phyloP scores from a whole-genome alignment of 2,888 invertebrate species.

The Baccha elongata region DNA sequence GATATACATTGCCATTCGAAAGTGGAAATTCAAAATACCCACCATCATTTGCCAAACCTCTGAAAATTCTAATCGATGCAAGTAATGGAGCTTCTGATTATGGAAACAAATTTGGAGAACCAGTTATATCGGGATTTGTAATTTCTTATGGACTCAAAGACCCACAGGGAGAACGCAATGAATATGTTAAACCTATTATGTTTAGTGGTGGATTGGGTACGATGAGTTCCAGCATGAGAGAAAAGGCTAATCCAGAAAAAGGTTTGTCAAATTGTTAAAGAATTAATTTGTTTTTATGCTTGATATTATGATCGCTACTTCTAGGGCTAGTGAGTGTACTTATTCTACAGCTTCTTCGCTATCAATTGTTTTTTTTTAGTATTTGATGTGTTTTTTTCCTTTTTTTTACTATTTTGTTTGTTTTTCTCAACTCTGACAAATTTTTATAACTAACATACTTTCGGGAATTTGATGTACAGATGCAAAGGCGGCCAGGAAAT shows the following conservation, averaged over 20 bases:
- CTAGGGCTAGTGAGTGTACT: too few relatives aligned
- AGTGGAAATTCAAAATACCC: slow-evolving; percentile 89
- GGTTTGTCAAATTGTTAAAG: slow-evolving; percentile 84
- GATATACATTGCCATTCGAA: slow-evolving; percentile 95
- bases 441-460: too few relatives aligned
- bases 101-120: slow-evolving; percentile 99
- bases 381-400: too few relatives aligned
- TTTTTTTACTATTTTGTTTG: too few relatives aligned
- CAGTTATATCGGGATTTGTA: slow-evolving; percentile 94
- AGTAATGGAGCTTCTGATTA: slow-evolving; percentile 99
- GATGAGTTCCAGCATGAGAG: slow-evolving; percentile 91
- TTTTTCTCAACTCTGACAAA: too few relatives aligned
- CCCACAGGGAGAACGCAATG: slow-evolving; percentile 87
- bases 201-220: slow-evolving; percentile 98
- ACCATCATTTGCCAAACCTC: slow-evolving; percentile 93
- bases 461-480: too few relatives aligned
- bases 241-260: slow-evolving; percentile 89
- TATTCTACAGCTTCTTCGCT: too few relatives aligned
- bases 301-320: too few relatives aligned
- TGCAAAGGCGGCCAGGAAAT: too few relatives aligned
- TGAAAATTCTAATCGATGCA: slow-evolving; percentile 96
- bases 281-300: too few relatives aligned
- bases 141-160: slow-evolving; percentile 93
- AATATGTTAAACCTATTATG: slow-evolving; percentile 99
- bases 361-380: too few relatives aligned